phyloP scores from a whole-genome alignment of 2,888 invertebrate species.

The Megastigmus dorsalis region DNA sequence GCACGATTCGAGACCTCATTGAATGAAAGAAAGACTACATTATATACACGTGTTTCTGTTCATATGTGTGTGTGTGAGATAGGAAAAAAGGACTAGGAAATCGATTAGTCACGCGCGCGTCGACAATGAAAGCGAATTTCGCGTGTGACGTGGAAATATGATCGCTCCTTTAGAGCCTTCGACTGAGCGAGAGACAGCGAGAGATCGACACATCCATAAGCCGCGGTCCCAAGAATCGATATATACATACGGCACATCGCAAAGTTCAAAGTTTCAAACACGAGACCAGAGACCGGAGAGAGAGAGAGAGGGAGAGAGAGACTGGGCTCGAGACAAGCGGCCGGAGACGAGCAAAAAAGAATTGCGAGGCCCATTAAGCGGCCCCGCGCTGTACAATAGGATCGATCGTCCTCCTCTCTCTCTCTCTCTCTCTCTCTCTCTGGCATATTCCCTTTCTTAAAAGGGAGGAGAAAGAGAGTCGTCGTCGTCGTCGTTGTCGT shows the following conservation, averaged over 20 bases:
- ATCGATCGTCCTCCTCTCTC: neutral
- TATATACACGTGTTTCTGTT: neutral
- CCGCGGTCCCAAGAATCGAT: slow-evolving; percentile 5
- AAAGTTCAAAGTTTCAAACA: slow-evolving; percentile 43
- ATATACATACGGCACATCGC: slow-evolving; percentile 22
- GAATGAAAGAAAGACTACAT: neutral
- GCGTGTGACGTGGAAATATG: slow-evolving; percentile 52
- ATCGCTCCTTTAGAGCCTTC: slow-evolving; percentile 37
- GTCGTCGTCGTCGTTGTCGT: slow-evolving; percentile 40
- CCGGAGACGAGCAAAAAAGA: slow-evolving; percentile 14
- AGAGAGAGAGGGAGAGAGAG: neutral
- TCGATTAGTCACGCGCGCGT: slow-evolving; percentile 50
- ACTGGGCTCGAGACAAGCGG: no score
- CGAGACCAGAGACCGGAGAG: slow-evolving; percentile 1
- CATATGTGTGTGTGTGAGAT: neutral
- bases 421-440: neutral
- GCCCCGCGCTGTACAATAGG: slow-evolving; percentile 44
- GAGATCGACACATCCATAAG: slow-evolving; percentile 41
- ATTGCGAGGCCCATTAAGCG: slow-evolving; percentile 48
- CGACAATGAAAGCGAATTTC: slow-evolving; percentile 47
- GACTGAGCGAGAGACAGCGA: neutral
- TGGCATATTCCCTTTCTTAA: slow-evolving; percentile 27
- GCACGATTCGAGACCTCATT: slow-evolving; percentile 9
- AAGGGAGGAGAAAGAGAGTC: slow-evolving; percentile 33
- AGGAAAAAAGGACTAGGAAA: slow-evolving; percentile 44